A percentile compares a stretch with the other conserved stretches of the same genome.
Evolutionary conservation across 2,888 invertebrate species (phyloP).

Genomic region (Meta bourneti): DNA sequence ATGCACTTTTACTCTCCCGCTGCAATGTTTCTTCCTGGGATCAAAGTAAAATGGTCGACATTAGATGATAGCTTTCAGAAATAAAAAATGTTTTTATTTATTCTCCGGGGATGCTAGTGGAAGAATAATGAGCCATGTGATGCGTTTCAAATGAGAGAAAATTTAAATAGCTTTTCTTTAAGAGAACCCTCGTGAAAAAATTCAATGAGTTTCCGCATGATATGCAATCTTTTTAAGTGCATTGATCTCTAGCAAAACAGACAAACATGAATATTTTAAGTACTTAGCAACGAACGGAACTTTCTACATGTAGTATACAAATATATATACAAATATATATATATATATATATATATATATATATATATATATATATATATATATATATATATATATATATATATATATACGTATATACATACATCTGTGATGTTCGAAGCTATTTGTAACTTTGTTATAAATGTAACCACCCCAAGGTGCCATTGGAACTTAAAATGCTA

Average conservation of each 20-base stretch:
- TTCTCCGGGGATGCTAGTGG: not conserved
- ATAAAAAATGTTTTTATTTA: constrained; percentile 12
- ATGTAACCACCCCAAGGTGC: too few species aligned
- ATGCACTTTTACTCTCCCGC: not conserved
- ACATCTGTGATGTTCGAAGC: too few species aligned
- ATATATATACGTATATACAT: too few species aligned
- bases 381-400: too few species aligned
- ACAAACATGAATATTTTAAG: not conserved
- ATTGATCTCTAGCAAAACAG: not conserved
- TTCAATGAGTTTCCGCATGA: not conserved
- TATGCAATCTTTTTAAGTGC: not conserved
- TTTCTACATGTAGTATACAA: too few species aligned
- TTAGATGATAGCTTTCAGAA: constrained; percentile 1
- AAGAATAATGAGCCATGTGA: constrained; percentile 3
- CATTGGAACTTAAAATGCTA: too few species aligned
- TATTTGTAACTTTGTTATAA: too few species aligned
- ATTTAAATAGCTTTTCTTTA: not conserved
- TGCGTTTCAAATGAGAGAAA: not conserved
- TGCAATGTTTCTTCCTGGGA: constrained; percentile 3
- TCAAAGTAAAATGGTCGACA: constrained; percentile 18
- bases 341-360: too few species aligned
- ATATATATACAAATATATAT: too few species aligned
- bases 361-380: too few species aligned
- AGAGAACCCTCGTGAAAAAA: not conserved
- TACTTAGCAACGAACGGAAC: not conserved